These are phyloP conservation scores for Mylabris phalerata DNA, from an alignment of 1,140 invertebrate genomes.

Conservation along the genomic window DNA sequence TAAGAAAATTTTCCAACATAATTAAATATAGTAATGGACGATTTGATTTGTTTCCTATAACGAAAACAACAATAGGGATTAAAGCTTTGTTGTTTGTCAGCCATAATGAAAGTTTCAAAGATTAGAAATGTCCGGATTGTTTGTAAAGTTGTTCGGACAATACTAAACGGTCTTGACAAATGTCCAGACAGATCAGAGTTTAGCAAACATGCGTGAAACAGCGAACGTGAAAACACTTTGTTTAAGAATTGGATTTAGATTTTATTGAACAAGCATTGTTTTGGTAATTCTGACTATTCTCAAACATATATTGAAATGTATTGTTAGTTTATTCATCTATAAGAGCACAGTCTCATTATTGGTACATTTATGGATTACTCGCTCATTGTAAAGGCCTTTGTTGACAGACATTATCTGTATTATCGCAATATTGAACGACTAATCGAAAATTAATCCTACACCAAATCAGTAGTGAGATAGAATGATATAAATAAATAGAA, in stretches of 20 bases:
- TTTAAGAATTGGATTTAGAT: not conserved
- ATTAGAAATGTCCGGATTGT: constrained; percentile 15
- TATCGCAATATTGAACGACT: constrained; percentile 15
- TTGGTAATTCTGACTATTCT: no score
- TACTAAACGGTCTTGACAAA: constrained; percentile 17
- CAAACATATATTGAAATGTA: no score
- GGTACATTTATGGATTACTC: constrained; percentile 2
- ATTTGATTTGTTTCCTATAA: no score
- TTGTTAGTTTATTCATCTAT: not conserved
- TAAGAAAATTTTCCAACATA: no score
- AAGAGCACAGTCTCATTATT: constrained; percentile 2
- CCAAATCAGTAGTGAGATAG: no score
- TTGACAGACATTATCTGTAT: constrained; percentile 15
- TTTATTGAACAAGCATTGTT: no score
- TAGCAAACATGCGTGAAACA: constrained; percentile 19
- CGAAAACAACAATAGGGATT: not conserved
- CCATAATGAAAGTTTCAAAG: constrained; percentile 15
- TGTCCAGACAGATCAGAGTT: constrained; percentile 17
- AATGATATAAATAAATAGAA: no score
- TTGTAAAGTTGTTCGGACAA: constrained; percentile 18
- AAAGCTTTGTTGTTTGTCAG: constrained; percentile 9
- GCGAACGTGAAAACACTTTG: constrained; percentile 3
- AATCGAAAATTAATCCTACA: constrained; percentile 17
- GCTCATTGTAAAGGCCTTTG: constrained; percentile 8
- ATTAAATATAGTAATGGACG: no score